Percentiles rank a stretch among this genome's conserved stretches.
Evolutionary conservation across 2,113 vertebrate species (phyloP).

Genomic region (Urocolius indicus): DNA sequence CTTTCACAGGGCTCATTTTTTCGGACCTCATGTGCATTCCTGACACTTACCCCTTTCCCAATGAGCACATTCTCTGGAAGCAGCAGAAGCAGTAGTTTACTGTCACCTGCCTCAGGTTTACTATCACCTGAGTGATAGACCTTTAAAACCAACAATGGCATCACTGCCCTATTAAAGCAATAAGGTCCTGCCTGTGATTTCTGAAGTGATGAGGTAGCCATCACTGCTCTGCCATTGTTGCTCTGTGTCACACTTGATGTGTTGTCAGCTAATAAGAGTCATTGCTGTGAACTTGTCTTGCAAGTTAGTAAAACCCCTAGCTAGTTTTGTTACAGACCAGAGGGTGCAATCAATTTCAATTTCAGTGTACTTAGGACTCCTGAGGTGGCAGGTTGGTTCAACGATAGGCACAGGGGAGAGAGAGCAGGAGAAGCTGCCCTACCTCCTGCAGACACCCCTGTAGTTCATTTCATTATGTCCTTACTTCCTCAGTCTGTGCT

Average conservation of each 20-base stretch:
- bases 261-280: not conserved
- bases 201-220: not conserved
- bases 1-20: not conserved
- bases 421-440: not conserved
- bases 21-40: not conserved
- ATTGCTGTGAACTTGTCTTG: not conserved
- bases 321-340: not conserved
- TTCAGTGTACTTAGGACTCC: not conserved
- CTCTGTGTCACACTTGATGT: rapidly evolving
- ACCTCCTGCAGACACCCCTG: not conserved
- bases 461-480: not conserved
- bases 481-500: not conserved
- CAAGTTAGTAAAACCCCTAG: not conserved
- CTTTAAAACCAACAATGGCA: not conserved
- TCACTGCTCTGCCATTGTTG: not conserved
- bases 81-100: not conserved
- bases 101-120: not conserved
- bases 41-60: not conserved
- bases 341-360: not conserved
- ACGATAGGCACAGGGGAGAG: not conserved
- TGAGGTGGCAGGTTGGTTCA: not conserved
- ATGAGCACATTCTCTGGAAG: not conserved
- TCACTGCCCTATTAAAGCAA: not conserved
- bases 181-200: not conserved
- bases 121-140: rapidly evolving